Conservation (phyloP, 2,888 invertebrate species). For the Ptychoptera albimana region DNA sequence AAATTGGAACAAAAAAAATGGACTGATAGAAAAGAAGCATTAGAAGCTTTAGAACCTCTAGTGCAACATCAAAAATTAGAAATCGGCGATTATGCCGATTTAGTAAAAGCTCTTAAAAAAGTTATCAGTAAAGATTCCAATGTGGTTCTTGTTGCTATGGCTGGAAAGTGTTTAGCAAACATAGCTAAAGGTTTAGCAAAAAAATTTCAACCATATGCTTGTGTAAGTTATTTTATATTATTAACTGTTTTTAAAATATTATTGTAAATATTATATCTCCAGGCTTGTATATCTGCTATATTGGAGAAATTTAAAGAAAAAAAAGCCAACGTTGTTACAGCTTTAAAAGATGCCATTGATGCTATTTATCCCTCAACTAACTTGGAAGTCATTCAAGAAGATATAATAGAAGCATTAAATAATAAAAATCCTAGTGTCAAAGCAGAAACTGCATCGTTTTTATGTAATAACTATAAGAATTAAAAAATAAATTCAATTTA, state of each 20-base stretch:
- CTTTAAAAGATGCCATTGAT: conserved; percentile 80
- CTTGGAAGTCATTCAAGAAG: conserved; percentile 72
- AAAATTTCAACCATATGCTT: conserved; percentile 72
- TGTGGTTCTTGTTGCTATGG: conserved; percentile 78
- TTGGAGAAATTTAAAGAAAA: conserved; percentile 97
- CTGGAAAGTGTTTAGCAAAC: conserved; percentile 66
- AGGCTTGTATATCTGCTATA: conserved; percentile 55
- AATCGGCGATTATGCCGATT: conserved; percentile 80
- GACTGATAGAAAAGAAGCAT: conserved; percentile 87
- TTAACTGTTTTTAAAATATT: neutral
- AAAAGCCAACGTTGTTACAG: conserved; percentile 75
- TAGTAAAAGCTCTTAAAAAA: conserved; percentile 76
- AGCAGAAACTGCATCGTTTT: conserved; percentile 69
- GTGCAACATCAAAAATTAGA: conserved; percentile 73
- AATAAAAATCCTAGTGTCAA: conserved; percentile 87
- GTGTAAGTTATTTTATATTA: conserved; percentile 17
- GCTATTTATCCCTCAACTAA: conserved; percentile 69
- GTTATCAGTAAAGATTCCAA: conserved; percentile 89
- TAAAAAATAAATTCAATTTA: no score
- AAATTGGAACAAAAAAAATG: conserved; percentile 91
- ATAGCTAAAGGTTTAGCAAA: conserved; percentile 77
- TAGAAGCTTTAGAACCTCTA: conserved; percentile 67
- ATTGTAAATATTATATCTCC: conserved; percentile 1
- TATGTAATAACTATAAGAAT: neutral
- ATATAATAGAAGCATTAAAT: conserved; percentile 66